Base-by-base conservation (phyloP, 2,888 invertebrate species). In the Pemphredon lugubris region DNA sequence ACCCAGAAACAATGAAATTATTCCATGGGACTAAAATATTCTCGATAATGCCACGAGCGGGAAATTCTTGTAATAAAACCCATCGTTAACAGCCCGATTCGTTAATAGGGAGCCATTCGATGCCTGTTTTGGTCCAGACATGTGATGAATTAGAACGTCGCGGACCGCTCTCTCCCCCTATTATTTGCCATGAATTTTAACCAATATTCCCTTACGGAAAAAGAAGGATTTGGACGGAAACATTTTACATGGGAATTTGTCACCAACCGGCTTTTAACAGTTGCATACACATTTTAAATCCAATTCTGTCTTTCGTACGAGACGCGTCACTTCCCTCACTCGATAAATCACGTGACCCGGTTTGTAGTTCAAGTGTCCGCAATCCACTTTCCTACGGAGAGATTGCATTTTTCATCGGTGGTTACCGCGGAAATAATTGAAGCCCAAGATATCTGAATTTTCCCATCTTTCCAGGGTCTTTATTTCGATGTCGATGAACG, bases 321-420 rank as follows among this genome's bases (percentile, higher is more conserved):
- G 2, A 26, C 7, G 7, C 7, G 7, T 30, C 1, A 9, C 6
- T 30, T 9, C 30, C 9, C 30, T 30, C 9, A 30, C 30, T 30
- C 9, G 9, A 30, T 6, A 30, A 30, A 30, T 30, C 9, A 9
- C 30, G 30, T 30, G 30, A 6, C 30, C 9, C 1, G 7, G 6
- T 30, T 30, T 9, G 30, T 30, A 6, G 30, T 9, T 9, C 30
- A 9, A 30, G 9, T 9, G 30, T 9, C 30, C 9, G 30, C 30
- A 30, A 30, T 2, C 30, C 18, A 13, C 39, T 60, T 60, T 21
- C 7, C 14, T 7, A 7, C 30, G 26, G 9, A 20, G n/a, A 55
- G 55, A 63, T 37, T 63, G 44, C 55, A 37, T 53, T 55, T 47
- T 55, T 63, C 61, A 47, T 23, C n/a, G n/a, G n/a, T n/a, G n/a